Evolutionary conservation across 2,113 vertebrate genomes (phyloP), one percentile per base, ranked within the genome.

Genomic region (Ceyx cyanopectus): DNA sequence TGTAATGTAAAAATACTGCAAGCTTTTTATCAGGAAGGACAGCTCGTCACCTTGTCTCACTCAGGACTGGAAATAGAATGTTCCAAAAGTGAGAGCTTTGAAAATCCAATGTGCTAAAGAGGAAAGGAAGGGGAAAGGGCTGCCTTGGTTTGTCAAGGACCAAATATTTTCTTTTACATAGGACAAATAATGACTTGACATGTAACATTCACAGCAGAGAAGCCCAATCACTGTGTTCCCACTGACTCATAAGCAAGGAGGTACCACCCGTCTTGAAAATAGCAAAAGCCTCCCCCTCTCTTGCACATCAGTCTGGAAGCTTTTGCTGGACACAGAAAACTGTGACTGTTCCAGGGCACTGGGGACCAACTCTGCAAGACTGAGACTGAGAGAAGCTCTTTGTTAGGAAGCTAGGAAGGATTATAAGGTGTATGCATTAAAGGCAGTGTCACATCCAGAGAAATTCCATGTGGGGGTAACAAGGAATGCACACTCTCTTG

Each of bases 1-100:
- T 97, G 96, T 96, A 97, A 96, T 87, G 92, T 89, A 74, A 63
- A 91, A 75, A 70, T 88, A 95, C 77, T 85, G 89, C 91, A 94
- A 72, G 80, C 88, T 80, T 97, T 97, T 97, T 97, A 96, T 96
- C 96, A 94, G 90, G 91, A 92, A 92, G 87, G 85, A 74, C 92
- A 81, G 89, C 86, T 92, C 46, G 37, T 94, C 96, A 95, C 86
- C 95, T 93, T 92, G 85, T 93, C 92, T 96, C 96, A 96, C 93
- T 45, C 6, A 20, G 83, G 86, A 88, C 70, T 96, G 72, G 85
- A 92, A 97, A 96, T 91, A 92, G 83, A 94, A 95, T 72, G 89
- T 96, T 97, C 93, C 82, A 74, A 94, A 96, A 95, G 82, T 67
- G 60, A 96, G 85, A 66, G 65, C 91, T 94, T 92, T 93, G 91